Evolutionary conservation across 2,113 vertebrate genomes (phyloP).

Genomic region (Ammodytes dubius): DNA sequence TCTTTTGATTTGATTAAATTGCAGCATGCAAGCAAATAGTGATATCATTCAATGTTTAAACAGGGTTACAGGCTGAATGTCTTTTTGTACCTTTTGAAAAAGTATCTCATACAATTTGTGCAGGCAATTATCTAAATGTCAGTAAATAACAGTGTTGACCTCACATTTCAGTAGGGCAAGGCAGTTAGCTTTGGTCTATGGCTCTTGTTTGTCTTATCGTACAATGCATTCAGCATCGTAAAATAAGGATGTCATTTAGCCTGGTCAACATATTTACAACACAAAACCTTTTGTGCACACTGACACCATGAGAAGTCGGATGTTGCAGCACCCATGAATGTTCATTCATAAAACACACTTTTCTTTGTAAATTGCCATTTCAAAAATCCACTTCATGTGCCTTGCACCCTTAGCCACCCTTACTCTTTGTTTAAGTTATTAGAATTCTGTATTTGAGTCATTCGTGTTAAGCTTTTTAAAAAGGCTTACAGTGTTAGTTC

Average conservation of each 20-base stretch:
- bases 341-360: neutral
- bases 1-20: neutral
- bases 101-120: neutral
- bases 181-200: no score
- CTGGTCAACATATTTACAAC: neutral
- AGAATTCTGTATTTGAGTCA: slow-evolving; percentile 51
- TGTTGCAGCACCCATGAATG: neutral
- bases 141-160: neutral
- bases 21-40: neutral
- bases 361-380: slow-evolving; percentile 5
- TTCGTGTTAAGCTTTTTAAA: slow-evolving; percentile 41
- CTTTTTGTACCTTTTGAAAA: neutral
- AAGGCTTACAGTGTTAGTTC: slow-evolving; percentile 52
- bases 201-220: neutral
- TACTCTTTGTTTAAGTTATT: slow-evolving; percentile 28
- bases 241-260: neutral
- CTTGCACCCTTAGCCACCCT: neutral
- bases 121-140: neutral
- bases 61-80: neutral
- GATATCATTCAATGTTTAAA: neutral
- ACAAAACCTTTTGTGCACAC: neutral
- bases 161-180: neutral
- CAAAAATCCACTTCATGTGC: neutral
- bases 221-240: neutral
- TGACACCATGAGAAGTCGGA: neutral